Evolutionary conservation across 2,797 vertebrate species (phyloP), one percentile per base, ranked within the genome.

Genomic region (Gambelia wislizenii): DNA sequence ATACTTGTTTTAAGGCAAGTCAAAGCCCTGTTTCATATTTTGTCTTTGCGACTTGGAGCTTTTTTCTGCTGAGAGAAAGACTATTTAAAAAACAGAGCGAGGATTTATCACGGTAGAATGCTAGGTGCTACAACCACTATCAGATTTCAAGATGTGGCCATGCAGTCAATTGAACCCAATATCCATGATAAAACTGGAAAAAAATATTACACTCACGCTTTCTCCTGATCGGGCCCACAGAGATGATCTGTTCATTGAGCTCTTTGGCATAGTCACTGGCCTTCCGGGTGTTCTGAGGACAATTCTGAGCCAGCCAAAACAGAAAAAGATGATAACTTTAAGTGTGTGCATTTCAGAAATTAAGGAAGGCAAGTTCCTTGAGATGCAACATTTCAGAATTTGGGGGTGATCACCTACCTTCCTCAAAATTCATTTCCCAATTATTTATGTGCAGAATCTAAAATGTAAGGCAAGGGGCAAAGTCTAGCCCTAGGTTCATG

Each of bases 221-320:
- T 92, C 98, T 98, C 90, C 98, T 96, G 91, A 99, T 99, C 22
- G 99, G 99, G 30, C 99, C 99, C 93, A 99, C 98, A 0, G 97
- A 97, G 93, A 99, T 95, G 88, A 99, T 99, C 95, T 99, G 99
- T 93, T 99, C 98, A 93, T 98, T 98, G 72, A 98, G 96, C 67
- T 98, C 97, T 72, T 97, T 95, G 1, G 87, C 5, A 0, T 98
- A 97, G 39, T 97, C 96, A 0, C 96, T 96, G 96, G 98, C 98
- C 96, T 97, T 98, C 88, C 99, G 97, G 13, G 97, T 97, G 95
- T 98, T 99, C 94, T 99, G 98, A 27, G 99, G 99, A 96, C 99
- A 99, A 95, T 98, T 98, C 99, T 99, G 92, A 9, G 39, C 0
- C 12, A 92, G 91, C 75, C 94, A 36, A 94, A 93, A 2, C 56